Conservation (phyloP, 2,888 invertebrate genomes). For the Opisthograptis luteolata region DNA sequence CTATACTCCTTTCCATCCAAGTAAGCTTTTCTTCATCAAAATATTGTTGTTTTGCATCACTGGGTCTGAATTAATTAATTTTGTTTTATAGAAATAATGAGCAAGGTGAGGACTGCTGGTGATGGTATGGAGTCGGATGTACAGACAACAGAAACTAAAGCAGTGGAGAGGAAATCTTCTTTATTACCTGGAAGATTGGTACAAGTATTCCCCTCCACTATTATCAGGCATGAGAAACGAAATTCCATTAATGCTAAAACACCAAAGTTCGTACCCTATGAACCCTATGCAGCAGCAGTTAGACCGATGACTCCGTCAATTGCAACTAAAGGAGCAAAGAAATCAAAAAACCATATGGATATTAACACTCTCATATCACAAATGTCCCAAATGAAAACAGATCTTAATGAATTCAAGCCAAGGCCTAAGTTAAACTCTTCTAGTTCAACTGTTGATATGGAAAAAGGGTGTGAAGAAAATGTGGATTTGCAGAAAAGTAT, state of each 20-base stretch:
- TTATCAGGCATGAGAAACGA: slow-evolving; percentile 83
- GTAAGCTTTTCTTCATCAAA: slow-evolving; percentile 43
- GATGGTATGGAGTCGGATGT: slow-evolving; percentile 90
- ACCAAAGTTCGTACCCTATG: slow-evolving; percentile 94
- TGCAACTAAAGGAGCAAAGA: slow-evolving; percentile 66
- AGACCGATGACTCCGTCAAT: slow-evolving; percentile 88
- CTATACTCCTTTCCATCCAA: slow-evolving; percentile 51
- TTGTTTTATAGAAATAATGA: slow-evolving; percentile 63
- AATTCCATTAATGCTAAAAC: slow-evolving; percentile 85
- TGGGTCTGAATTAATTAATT: slow-evolving; percentile 24
- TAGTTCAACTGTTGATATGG: slow-evolving; percentile 47
- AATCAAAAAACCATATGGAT: slow-evolving; percentile 85
- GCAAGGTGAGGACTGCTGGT: slow-evolving; percentile 86
- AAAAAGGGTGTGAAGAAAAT: slow-evolving; percentile 67
- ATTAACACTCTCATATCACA: slow-evolving; percentile 88
- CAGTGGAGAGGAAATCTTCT: slow-evolving; percentile 49
- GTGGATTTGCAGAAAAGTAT: slow-evolving; percentile 85
- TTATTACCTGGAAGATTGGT: slow-evolving; percentile 61
- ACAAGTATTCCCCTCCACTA: slow-evolving; percentile 84
- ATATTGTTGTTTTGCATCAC: slow-evolving; percentile 7
- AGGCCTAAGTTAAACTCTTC: slow-evolving; percentile 64
- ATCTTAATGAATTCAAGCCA: slow-evolving; percentile 85
- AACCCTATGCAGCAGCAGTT: slow-evolving; percentile 94
- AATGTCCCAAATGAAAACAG: slow-evolving; percentile 88
- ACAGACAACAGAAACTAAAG: slow-evolving; percentile 48